Conservation (phyloP, 1,140 invertebrate genomes). For the Mylabris phalerata region DNA sequence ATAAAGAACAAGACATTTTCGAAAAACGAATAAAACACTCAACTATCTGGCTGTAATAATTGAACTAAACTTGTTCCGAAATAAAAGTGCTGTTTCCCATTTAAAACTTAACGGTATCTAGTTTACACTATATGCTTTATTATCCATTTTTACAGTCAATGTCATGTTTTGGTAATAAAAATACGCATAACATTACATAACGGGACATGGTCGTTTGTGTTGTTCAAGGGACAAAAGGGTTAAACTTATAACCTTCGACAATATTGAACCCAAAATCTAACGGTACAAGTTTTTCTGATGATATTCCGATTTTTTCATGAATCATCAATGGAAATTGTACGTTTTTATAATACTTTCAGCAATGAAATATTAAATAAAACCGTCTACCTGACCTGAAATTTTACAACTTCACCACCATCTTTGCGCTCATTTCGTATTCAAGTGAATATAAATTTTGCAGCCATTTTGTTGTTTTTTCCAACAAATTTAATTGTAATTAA, state of each 20-base stretch:
- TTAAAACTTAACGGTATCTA: conserved; percentile 29
- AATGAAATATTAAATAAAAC: too few relatives aligned
- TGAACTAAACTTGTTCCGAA: conserved; percentile 21
- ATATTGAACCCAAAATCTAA: conserved; percentile 21
- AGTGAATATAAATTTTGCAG: neutral
- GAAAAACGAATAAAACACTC: too few relatives aligned
- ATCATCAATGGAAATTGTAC: too few relatives aligned
- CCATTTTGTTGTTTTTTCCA: neutral
- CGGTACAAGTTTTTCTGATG: conserved; percentile 25
- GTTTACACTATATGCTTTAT: conserved; percentile 33
- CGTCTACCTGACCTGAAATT: neutral
- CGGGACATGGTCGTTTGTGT: conserved; percentile 19
- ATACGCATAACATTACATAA: conserved; percentile 33
- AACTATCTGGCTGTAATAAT: neutral
- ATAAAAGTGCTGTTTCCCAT: conserved; percentile 20
- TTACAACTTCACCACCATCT: neutral
- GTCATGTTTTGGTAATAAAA: conserved; percentile 37
- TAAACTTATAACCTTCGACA: conserved; percentile 31
- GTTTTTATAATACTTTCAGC: too few relatives aligned
- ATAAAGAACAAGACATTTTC: too few relatives aligned
- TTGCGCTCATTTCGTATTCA: conserved; percentile 1
- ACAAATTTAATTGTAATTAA: too few relatives aligned
- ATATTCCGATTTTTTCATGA: too few relatives aligned
- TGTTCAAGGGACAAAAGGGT: conserved; percentile 17
- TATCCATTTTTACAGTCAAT: conserved; percentile 25